phyloP scores from a whole-genome alignment of 2,888 invertebrate species.

The Noctua janthina region DNA sequence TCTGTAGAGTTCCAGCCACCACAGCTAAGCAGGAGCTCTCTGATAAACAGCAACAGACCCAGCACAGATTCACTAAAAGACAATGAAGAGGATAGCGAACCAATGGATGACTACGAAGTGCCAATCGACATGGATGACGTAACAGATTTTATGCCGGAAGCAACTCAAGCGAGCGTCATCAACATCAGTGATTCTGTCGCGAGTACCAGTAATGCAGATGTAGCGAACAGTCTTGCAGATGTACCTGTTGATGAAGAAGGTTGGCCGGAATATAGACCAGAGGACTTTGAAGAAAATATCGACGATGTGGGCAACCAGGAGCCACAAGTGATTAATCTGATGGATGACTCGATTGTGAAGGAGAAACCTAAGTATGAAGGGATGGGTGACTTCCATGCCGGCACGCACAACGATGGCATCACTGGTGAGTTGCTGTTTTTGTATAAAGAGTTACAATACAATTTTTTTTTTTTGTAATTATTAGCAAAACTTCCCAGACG shows the following conservation, averaged over 20 bases:
- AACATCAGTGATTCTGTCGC: conserved; percentile 78
- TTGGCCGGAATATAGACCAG: conserved; percentile 88
- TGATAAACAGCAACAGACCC: conserved; percentile 74
- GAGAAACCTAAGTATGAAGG: conserved; percentile 80
- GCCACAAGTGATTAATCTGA: conserved; percentile 74
- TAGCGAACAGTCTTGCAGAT: conserved; percentile 67
- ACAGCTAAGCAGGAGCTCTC: conserved; percentile 76
- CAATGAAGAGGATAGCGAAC: conserved; percentile 65
- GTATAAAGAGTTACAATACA: too few relatives aligned
- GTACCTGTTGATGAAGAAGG: conserved; percentile 89
- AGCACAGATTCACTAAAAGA: conserved; percentile 75
- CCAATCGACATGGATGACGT: conserved; percentile 79
- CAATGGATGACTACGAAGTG: conserved; percentile 74
- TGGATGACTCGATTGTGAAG: conserved; percentile 75
- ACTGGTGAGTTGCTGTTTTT: conserved; percentile 84
- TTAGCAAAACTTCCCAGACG: neutral
- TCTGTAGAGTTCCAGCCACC: conserved; percentile 86
- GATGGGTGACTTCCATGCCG: conserved; percentile 90
- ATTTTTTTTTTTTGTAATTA: neutral
- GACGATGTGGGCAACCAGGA: conserved; percentile 59
- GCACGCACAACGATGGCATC: conserved; percentile 92
- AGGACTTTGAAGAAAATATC: conserved; percentile 85
- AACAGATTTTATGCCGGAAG: conserved; percentile 71
- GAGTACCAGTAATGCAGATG: conserved; percentile 70
- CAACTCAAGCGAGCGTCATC: conserved; percentile 70